Base-by-base conservation (phyloP, 2,888 invertebrate genomes). In the Drosophila setosimentum region DNA sequence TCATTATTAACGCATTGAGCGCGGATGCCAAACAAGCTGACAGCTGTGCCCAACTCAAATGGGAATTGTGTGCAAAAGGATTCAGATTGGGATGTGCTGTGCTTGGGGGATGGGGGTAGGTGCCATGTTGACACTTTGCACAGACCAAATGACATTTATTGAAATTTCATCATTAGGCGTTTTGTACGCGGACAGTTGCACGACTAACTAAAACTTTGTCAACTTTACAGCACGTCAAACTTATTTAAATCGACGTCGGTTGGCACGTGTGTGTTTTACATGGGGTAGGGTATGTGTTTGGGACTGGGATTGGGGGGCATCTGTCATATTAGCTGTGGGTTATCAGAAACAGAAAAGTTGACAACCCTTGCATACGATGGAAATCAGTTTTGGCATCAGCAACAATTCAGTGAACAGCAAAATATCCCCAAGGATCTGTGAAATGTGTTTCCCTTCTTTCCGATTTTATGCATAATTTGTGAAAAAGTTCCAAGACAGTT, bases 1-100 rank as follows among this genome's bases (percentile, higher is more conserved):
- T 82, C 91, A 89, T 89, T 89, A 89, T 89, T 90, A 90, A 90
- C 90, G 91, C 90, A 91, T 89, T 91, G 83, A 81, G 74, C 73
- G 85, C 73, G 78, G 45, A 54, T 63, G 64, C 71, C 78, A 76
- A 78, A 68, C 76, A 65, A 69, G 64, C 70, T 78, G 91, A 88
- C 89, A 89, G 89, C 86, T 90, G 89, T 82, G 79, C 66, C 58
- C 72, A 48, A 54, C 58, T 53, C 40, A 57, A 21, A 59, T 32
- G 51, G 55, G 49, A 45, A 35, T 40, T 55, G 49, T 45, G 32
- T 73, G 42, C 49, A 33, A 50, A 67, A 66, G 53, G 55, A 55
- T 42, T 68, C 42, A 24, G n/a, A 13, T 27, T 51, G 21, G 33
- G 27, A 48, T 2, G 32, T 29, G 49, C 48, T 3, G 11, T 3